Base-by-base conservation (phyloP, 2,113 vertebrate species). In the Xerus inauris region DNA sequence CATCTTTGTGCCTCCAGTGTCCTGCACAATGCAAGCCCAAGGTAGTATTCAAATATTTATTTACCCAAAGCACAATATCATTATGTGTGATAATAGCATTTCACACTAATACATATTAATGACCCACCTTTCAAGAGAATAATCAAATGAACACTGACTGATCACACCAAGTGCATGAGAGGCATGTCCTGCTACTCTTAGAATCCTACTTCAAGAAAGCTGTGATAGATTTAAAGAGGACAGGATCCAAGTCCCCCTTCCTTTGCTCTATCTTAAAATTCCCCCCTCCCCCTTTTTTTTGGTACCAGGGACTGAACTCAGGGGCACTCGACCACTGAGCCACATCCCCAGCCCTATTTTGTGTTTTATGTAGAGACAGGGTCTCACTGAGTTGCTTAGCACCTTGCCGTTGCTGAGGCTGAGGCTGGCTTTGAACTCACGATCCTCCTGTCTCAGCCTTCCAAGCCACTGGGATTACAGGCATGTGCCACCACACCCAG, bases 191-290 rank as follows among this genome's bases (percentile, higher is more conserved):
- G 89, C 42, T 91, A 69, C 30, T 38, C 67, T 82, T 59, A 49
- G 30, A 94, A 87, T 89, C 12, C 47, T 59, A 65, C 49, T 51
- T 88, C 72, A 72, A 89, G 38, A 72, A 95, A 88, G 35, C 24
- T 49, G 47, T 45, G 69, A 54, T 3, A 72, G 4, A 81, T 81
- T 84, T 81, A 40, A 73, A 92, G 20, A 82, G 42, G 35, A 65
- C 49, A 95, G 86, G 65, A 87, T 42, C 38, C 57, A 72, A 40
- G 65, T 28, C 10, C n/a, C 57, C 81, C 47, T 73, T 69, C 11
- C 71, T n/a, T 95, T 83, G 14, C 24, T 90, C 71, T 85, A 9
- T 73, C 30, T 76, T 40, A 72, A 93, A 89, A 80, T 42, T n/a
- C n/a, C n/a, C n/a, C n/a, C n/a, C n/a, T n/a, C n/a, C n/a, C n/a